Percentiles rank a stretch among this genome's conserved stretches.
Conservation (phyloP, 1,140 invertebrate genomes). For the Eriosoma lanigerum region DNA sequence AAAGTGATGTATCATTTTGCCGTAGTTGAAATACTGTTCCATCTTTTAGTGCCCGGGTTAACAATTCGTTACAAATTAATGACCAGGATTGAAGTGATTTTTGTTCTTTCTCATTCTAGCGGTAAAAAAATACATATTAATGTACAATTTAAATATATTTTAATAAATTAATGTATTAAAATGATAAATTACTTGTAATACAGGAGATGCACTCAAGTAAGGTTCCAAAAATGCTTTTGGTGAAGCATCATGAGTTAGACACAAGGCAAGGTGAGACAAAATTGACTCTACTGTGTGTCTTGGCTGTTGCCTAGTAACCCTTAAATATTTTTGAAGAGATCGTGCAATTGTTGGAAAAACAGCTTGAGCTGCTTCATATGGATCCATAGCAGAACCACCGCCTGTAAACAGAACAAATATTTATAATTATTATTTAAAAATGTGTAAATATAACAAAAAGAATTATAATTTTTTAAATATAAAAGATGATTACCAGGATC, state of each 20-base stretch:
- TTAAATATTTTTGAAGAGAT: conserved; percentile 92
- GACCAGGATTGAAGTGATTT: conserved; percentile 86
- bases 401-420: conserved; percentile 23
- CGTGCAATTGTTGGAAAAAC: conserved; percentile 95
- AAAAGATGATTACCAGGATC: conserved; percentile 47
- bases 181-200: conserved; percentile 61
- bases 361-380: conserved; percentile 92
- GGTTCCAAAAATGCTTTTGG: conserved; percentile 90
- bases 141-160: background rate
- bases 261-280: conserved; percentile 80
- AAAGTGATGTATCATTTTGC: conserved; percentile 88
- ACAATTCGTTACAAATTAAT: conserved; percentile 84
- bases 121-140: conserved; percentile 43
- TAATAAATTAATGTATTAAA: background rate
- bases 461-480: background rate
- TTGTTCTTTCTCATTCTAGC: conserved; percentile 74
- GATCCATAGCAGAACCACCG: conserved; percentile 76
- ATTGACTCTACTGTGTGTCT: conserved; percentile 92
- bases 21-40: conserved; percentile 86
- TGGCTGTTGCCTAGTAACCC: conserved; percentile 92
- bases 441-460: background rate
- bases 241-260: conserved; percentile 89
- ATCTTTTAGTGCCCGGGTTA: conserved; percentile 79
- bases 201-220: conserved; percentile 76
- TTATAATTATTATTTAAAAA: background rate